These are phyloP conservation scores for Gastrophryne carolinensis DNA, from an alignment of 2,797 vertebrate genomes.

Conservation along the genomic window DNA sequence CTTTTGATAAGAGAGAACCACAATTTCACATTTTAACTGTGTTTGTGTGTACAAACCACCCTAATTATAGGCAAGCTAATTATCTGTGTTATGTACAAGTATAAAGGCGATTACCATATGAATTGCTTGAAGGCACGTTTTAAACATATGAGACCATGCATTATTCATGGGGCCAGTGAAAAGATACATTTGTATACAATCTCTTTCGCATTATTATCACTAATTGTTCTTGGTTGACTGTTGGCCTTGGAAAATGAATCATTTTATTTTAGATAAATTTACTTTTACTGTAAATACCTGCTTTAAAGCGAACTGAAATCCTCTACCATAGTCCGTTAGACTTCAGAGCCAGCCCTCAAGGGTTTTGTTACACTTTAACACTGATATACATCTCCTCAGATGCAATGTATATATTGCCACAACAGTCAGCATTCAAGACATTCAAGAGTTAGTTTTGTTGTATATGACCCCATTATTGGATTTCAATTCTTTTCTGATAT, in stretches of 20 bases:
- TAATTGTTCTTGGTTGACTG: neutral
- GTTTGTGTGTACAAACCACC: neutral
- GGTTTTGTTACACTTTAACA: too few relatives aligned
- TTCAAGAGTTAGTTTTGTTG: too few relatives aligned
- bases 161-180: neutral
- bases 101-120: slow-evolving; percentile 2
- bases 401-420: too few relatives aligned
- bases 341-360: too few relatives aligned
- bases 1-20: neutral
- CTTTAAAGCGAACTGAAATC: neutral
- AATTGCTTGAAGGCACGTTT: slow-evolving; percentile 3
- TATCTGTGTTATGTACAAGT: neutral
- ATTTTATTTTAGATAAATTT: neutral
- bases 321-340: too few relatives aligned
- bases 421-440: too few relatives aligned
- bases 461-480: too few relatives aligned
- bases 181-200: neutral
- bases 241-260: too few relatives aligned
- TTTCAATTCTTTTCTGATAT: too few relatives aligned
- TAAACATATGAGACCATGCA: neutral
- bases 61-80: neutral
- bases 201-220: neutral
- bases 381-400: too few relatives aligned
- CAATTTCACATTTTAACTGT: neutral
- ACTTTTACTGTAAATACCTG: neutral